Percentiles rank a stretch among this genome's conserved stretches.
phyloP scores from a whole-genome alignment of 2,113 vertebrate species.

The Campylorhamphus procurvoides region DNA sequence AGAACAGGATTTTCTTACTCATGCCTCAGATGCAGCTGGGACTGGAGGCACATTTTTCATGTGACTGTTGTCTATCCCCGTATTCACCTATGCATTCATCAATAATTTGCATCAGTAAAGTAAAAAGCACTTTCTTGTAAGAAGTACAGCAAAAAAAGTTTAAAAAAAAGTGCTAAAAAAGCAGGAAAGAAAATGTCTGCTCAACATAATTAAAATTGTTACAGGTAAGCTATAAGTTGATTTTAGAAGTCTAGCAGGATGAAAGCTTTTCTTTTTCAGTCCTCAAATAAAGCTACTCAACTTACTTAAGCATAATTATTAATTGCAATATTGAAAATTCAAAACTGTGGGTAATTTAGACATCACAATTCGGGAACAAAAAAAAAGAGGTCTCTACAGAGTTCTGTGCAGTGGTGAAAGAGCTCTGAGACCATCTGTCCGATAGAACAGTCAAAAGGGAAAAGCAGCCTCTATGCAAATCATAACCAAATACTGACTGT shows the following conservation, averaged over 20 bases:
- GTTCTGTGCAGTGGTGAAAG: neutral
- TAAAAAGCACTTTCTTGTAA: neutral
- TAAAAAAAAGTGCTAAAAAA: neutral
- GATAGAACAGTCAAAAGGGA: neutral
- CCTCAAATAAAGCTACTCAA: conserved; percentile 1
- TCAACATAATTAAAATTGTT: conserved; percentile 37
- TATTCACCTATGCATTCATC: neutral
- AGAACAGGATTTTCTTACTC: neutral
- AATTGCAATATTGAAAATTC: neutral
- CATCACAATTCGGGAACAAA: neutral
- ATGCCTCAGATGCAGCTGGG: neutral
- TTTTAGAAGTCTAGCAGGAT: conserved; percentile 12
- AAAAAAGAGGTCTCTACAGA: neutral
- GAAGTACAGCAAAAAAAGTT: neutral
- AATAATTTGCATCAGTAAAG: neutral
- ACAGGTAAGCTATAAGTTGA: neutral
- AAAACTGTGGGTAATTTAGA: neutral
- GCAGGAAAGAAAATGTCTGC: neutral
- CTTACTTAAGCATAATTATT: neutral
- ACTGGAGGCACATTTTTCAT: neutral
- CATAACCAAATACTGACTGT: neutral
- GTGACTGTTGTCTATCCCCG: neutral
- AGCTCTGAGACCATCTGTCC: conserved; percentile 12
- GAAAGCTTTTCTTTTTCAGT: conserved; percentile 18
- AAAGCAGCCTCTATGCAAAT: neutral